Conservation (phyloP, 1,140 invertebrate species). For the Trachymyrmex cornetzi region DNA sequence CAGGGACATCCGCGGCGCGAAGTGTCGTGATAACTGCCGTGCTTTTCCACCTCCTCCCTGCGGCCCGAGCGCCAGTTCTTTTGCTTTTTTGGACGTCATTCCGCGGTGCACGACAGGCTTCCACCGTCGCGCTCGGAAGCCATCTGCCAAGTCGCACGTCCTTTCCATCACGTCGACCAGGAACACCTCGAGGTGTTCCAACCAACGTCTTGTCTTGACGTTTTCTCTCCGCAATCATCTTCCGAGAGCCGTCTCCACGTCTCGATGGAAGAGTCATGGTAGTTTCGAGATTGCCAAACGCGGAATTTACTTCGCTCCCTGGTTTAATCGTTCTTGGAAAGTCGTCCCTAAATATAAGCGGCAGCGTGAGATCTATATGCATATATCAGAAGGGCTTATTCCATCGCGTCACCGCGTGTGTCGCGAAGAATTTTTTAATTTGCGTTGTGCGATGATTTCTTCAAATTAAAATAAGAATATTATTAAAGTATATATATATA, state of each 20-base stretch:
- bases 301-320: slow-evolving; percentile 19
- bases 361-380: slow-evolving; percentile 1
- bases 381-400: not conserved
- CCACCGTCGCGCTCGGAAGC: slow-evolving; percentile 68
- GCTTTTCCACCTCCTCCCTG: slow-evolving; percentile 77
- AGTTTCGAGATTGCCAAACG: slow-evolving; percentile 45
- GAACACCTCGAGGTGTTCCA: slow-evolving; percentile 69
- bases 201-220: slow-evolving; percentile 61
- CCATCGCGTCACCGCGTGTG: not conserved
- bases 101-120: slow-evolving; percentile 68
- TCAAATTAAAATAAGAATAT: not conserved
- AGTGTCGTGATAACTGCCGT: slow-evolving; percentile 80
- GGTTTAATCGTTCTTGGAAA: slow-evolving; percentile 52
- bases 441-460: not conserved
- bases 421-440: not conserved
- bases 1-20: slow-evolving; percentile 62
- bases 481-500: no score
- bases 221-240: slow-evolving; percentile 52
- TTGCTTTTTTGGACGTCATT: slow-evolving; percentile 70
- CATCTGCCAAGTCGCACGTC: slow-evolving; percentile 77
- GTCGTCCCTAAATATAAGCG: slow-evolving; percentile 13
- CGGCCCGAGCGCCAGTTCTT: slow-evolving; percentile 32
- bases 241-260: slow-evolving; percentile 19
- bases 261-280: slow-evolving; percentile 14
- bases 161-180: slow-evolving; percentile 71